phyloP scores from a whole-genome alignment of 2,797 vertebrate genomes.

The Clarias platycephalus region DNA sequence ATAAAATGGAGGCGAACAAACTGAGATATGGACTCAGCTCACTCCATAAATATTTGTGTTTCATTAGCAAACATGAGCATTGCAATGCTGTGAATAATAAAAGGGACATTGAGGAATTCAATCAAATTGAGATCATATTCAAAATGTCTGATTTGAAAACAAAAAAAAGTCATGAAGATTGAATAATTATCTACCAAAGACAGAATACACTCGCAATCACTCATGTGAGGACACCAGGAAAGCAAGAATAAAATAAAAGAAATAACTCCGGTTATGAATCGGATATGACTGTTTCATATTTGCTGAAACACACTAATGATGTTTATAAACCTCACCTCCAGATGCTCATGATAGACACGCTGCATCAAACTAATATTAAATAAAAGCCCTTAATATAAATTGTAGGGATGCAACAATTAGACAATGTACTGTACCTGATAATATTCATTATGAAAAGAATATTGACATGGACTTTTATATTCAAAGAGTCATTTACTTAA shows the following conservation, averaged over 20 bases:
- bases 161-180: constrained; percentile 15
- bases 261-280: constrained; percentile 4
- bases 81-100: constrained; percentile 52
- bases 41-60: constrained; percentile 54
- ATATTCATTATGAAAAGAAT: not conserved
- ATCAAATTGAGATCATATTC: constrained; percentile 45
- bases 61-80: constrained; percentile 53
- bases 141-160: constrained; percentile 46
- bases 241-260: not conserved
- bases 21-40: constrained; percentile 38
- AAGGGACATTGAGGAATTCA: constrained; percentile 49
- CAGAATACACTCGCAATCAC: constrained; percentile 27
- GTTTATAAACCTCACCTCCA: not conserved
- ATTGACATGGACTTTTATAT: not conserved
- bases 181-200: constrained; percentile 39
- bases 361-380: constrained; percentile 1
- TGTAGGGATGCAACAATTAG: not conserved
- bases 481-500: not conserved
- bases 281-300: not conserved
- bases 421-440: not conserved
- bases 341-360: not conserved
- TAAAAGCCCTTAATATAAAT: not conserved
- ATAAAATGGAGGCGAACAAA: constrained; percentile 35
- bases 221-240: not conserved
- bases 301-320: constrained; percentile 1